Evolutionary conservation across 2,113 vertebrate species (phyloP).

Genomic region (Erpornis zantholeuca): DNA sequence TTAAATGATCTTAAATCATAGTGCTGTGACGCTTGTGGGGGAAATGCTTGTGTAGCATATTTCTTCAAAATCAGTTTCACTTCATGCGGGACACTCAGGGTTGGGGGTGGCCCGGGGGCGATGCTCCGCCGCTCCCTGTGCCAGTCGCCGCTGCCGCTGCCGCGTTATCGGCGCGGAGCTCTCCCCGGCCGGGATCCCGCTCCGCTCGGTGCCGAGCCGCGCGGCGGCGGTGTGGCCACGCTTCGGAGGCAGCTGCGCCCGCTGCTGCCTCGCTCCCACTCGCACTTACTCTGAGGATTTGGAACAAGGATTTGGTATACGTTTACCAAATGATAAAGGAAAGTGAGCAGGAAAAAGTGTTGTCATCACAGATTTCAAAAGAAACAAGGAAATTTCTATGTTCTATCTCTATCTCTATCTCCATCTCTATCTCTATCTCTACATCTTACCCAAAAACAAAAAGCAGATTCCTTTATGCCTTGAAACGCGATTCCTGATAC

Average conservation of each 20-base stretch:
- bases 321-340: neutral
- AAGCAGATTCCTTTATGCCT: neutral
- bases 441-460: neutral
- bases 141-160: fast-evolving
- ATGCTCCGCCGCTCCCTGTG: neutral
- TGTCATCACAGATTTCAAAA: neutral
- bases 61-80: neutral
- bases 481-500: neutral
- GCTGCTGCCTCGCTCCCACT: fast-evolving
- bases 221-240: neutral
- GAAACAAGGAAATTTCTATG: neutral
- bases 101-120: neutral
- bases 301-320: neutral
- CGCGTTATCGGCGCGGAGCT: fast-evolving
- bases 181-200: fast-evolving
- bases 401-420: no score
- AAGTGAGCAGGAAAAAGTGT: neutral
- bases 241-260: neutral
- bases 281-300: fast-evolving
- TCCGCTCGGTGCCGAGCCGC: neutral
- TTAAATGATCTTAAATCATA: neutral
- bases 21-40: fast-evolving
- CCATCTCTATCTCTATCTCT: no score
- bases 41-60: neutral
- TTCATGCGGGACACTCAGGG: fast-evolving